Evolutionary conservation across 2,888 invertebrate species (phyloP).

Genomic region (Anoncus sp.): DNA sequence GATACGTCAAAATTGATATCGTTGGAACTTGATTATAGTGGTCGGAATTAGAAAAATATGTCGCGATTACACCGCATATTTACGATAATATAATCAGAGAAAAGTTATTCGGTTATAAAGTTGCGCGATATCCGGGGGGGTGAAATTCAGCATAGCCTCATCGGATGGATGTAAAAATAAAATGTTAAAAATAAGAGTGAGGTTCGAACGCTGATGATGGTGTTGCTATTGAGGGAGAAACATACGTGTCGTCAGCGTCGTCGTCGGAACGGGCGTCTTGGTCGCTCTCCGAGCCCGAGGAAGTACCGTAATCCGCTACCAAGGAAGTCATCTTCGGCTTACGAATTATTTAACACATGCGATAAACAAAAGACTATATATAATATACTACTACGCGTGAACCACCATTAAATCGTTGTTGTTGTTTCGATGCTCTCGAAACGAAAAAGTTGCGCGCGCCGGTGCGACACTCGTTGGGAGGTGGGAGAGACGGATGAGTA

Average conservation of each 20-base stretch:
- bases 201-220: background rate
- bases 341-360: slow-evolving; percentile 65
- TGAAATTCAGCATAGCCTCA: too few species aligned
- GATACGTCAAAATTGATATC: too few species aligned
- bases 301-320: slow-evolving; percentile 88
- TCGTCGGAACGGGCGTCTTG: slow-evolving; percentile 72
- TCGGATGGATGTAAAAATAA: too few species aligned
- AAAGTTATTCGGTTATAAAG: too few species aligned
- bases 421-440: slow-evolving; percentile 14
- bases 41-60: too few species aligned
- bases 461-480: too few species aligned
- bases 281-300: slow-evolving; percentile 85
- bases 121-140: too few species aligned
- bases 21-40: too few species aligned
- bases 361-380: slow-evolving; percentile 58
- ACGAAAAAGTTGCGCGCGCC: background rate
- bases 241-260: slow-evolving; percentile 79
- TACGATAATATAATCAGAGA: too few species aligned
- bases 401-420: slow-evolving; percentile 40
- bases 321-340: slow-evolving; percentile 86
- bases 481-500: too few species aligned
- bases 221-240: slow-evolving; percentile 4
- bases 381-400: slow-evolving; percentile 42
- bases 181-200: too few species aligned
- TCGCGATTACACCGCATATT: too few species aligned